phyloP scores from a whole-genome alignment of 2,888 invertebrate species.

The Aleiodes alternator region DNA sequence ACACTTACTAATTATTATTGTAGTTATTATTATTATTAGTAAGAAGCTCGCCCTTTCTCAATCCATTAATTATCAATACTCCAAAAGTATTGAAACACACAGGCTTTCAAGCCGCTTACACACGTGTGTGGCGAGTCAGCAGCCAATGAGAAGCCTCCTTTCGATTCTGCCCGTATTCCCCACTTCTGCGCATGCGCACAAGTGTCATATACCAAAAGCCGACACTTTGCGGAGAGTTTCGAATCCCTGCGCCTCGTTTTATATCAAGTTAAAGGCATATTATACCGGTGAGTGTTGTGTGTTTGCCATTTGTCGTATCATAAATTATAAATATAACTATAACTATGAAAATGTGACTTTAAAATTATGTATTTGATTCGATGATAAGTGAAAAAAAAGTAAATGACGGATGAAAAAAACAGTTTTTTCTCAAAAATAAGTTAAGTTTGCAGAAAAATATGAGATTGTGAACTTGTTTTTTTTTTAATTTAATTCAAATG shows the following conservation, averaged over 20 bases:
- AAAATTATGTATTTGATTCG: background rate
- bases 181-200: conserved; percentile 1
- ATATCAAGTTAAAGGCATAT: background rate
- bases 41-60: no score
- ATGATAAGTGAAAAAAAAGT: conserved; percentile 9
- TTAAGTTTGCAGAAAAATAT: no score
- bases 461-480: no score
- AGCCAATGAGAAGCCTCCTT: no score
- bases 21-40: no score
- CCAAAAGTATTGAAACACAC: no score
- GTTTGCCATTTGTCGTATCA: conserved; percentile 21
- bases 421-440: background rate
- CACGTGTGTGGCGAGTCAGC: no score
- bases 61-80: no score
- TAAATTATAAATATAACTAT: background rate
- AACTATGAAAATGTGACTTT: background rate
- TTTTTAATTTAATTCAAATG: no score
- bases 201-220: conserved; percentile 17
- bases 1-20: no score
- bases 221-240: conserved; percentile 29
- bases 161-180: no score
- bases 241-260: conserved; percentile 21
- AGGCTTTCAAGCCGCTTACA: no score
- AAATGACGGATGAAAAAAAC: background rate
- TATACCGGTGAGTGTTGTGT: conserved; percentile 13